These are phyloP conservation scores for Tetranychus truncatus DNA, from an alignment of 2,888 invertebrate genomes.

Conservation along the genomic window DNA sequence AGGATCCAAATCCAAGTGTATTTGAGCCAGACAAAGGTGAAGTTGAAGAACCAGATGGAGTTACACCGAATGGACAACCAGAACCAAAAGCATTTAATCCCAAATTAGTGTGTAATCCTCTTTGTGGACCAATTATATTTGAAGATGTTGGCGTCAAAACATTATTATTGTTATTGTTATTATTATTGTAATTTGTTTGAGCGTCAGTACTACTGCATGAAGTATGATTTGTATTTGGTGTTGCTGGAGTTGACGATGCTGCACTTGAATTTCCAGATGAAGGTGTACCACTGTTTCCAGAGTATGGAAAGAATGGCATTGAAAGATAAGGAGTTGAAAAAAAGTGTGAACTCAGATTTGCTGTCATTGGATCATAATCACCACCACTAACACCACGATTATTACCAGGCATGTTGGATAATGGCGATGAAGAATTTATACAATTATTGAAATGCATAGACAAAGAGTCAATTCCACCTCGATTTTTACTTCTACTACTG, in stretches of 20 bases:
- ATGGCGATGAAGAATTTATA: not conserved
- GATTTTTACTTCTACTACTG: not conserved
- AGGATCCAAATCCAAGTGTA: too few relatives aligned
- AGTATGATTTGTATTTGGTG: not conserved
- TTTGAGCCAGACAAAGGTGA: too few relatives aligned
- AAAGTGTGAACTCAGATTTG: not conserved
- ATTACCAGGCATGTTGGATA: not conserved
- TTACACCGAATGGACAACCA: too few relatives aligned
- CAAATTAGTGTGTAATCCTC: too few relatives aligned
- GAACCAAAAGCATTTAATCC: too few relatives aligned
- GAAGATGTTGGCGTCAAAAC: too few relatives aligned
- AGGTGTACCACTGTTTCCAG: not conserved
- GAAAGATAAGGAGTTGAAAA: constrained; percentile 9
- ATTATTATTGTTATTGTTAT: not conserved
- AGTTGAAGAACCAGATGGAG: too few relatives aligned
- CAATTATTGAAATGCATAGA: not conserved
- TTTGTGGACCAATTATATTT: too few relatives aligned
- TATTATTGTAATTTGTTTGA: not conserved
- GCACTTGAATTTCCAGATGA: not conserved
- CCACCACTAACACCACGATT: not conserved
- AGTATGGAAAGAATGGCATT: constrained; percentile 12
- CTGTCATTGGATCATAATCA: constrained; percentile 2
- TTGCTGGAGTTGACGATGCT: not conserved
- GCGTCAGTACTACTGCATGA: not conserved
- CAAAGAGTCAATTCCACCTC: not conserved